Evolutionary conservation across 2,888 invertebrate genomes (phyloP).

Genomic region (Nipponacmea schrenckii): DNA sequence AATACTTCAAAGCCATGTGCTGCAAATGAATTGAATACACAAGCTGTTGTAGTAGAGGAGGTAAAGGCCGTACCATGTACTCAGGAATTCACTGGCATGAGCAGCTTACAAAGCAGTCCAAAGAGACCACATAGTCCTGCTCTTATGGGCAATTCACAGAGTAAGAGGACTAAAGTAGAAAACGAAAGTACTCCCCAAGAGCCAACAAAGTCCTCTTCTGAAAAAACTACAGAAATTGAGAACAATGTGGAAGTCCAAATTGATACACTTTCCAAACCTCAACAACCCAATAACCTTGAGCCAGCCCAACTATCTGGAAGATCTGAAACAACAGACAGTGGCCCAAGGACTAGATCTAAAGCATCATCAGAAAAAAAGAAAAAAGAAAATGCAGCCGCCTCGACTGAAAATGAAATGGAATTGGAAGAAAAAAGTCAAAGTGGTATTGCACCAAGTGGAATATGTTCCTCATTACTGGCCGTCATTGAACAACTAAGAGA

Average conservation of each 20-base stretch:
- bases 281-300: not conserved
- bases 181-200: slow-evolving; percentile 9
- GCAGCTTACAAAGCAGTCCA: slow-evolving; percentile 53
- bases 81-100: slow-evolving; percentile 46
- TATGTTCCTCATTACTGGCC: slow-evolving; percentile 64
- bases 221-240: not conserved
- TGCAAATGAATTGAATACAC: slow-evolving; percentile 10
- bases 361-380: slow-evolving; percentile 8
- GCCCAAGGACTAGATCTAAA: slow-evolving; percentile 10
- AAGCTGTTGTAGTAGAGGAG: slow-evolving; percentile 52
- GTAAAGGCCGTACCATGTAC: slow-evolving; percentile 39
- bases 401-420: not conserved
- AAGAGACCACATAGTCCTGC: slow-evolving; percentile 19
- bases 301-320: not conserved
- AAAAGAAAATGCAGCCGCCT: not conserved
- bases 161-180: not conserved
- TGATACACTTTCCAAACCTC: not conserved
- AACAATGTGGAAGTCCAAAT: slow-evolving; percentile 3
- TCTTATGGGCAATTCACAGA: not conserved
- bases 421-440: not conserved
- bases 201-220: not conserved
- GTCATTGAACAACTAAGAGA: slow-evolving; percentile 66
- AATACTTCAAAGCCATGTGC: not conserved
- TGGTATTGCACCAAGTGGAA: slow-evolving; percentile 39
- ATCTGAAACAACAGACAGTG: not conserved